Base-by-base conservation (phyloP, 2,888 invertebrate species). In the Phengaris arion region DNA sequence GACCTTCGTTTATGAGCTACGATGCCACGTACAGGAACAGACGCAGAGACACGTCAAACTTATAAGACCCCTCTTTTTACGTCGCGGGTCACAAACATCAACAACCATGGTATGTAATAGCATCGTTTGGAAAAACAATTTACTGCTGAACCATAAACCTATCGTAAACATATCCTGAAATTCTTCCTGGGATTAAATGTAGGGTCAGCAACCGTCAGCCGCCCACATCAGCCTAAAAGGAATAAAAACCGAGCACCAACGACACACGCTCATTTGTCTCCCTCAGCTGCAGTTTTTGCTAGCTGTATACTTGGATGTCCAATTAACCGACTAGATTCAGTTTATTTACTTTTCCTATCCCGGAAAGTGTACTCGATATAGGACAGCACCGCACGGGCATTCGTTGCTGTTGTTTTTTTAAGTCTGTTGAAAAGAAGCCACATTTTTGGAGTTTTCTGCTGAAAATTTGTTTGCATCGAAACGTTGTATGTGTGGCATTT, bases 221-320 rank as follows among this genome's bases (percentile, higher is more conserved):
- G 3, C 59, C 59, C 59, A n/a, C 22, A 9, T 22, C 59, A 59
- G 22, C 15, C 10, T 51, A 48, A 57, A 48, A 48, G 57, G 12
- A 55, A 48, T 69, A 77, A 77, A 77, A 77, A 77, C 76, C 70
- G 15, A 73, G 74, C 74, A 70, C 59, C 76, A 76, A 70, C 74
- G 74, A 57, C 77, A 70, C 74, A 73, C 74, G 76, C 73, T 80
- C 79, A 80, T 79, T 79, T 81, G 79, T 80, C 79, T 77, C 78
- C 68, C 75, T 76, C 76, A 35, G 35, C 59, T 76, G 78, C 75
- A 79, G 81, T 80, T 81, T 81, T 81, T 81, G 78, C n/a, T 74
- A 72, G 75, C 79, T 74, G 74, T 78, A 79, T 78, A 79, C 77
- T 78, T 77, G 78, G 1, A 70, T 69, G 77, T 74, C 64, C 77